Evolutionary conservation across 1,140 invertebrate genomes (phyloP), one percentile per base, ranked within the genome.

Genomic region (Apis laboriosa): DNA sequence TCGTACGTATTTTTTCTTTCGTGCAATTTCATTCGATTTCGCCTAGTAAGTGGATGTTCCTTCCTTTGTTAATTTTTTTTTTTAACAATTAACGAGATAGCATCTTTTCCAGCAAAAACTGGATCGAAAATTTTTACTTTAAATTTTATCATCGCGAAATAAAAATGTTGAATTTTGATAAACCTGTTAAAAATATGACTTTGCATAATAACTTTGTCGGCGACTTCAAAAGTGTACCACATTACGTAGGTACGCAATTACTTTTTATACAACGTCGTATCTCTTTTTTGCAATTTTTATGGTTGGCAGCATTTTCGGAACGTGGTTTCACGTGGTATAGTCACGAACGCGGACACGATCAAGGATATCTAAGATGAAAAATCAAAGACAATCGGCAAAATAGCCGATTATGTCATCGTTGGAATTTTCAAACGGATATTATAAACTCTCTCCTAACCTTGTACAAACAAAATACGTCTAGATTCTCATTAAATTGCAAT

Each of bases 241-340:
- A 24, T 4, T 4, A 4, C 55, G 56, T 24, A 11, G 15, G 21
- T 13, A 24, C 4, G 49, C 51, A 24, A 56, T 77, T 55, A 77
- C 13, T 49, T 13, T 67, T 67, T 24, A 15, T 19, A 58, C 24
- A 60, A 77, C 58, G 12, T 21, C 17, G 15, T 21, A 15, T 55
- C 15, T n/a, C 15, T 55, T 68, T 56, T 21, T 55, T 74, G 9
- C 11, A 7, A 12, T 0, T 13, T 24, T 56, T 66, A 77, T 68
- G 53, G 21, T 24, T 19, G 76, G 21, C 55, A 67, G 76, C 53
- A 28, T 77, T 77, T 68, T 56, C n/a, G 58, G 53, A 67, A 17
- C 53, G 34, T 9, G 19, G 19, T 67, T 67, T 77, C 24, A 9
- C 21, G 64, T 56, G 34, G 34, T 34, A 8, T 1, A 51, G 28